A percentile compares a stretch with the other conserved stretches of the same genome.
Evolutionary conservation across 1,140 invertebrate species (phyloP).

Genomic region (Patella vulgata): DNA sequence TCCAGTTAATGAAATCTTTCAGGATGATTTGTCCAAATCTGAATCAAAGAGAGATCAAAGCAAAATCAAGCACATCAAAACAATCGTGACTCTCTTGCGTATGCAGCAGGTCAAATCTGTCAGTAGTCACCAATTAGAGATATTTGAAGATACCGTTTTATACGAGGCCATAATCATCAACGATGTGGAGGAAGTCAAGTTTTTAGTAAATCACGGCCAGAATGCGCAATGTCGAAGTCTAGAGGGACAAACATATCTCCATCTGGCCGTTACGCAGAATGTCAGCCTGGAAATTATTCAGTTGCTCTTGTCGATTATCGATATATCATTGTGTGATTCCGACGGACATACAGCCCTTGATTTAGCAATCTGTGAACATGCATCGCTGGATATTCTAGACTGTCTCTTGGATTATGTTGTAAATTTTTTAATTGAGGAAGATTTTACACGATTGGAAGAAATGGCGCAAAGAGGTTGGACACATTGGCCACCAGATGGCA

Average conservation of each 20-base stretch:
- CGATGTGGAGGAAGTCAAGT: constrained; percentile 10
- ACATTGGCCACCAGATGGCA: constrained; percentile 13
- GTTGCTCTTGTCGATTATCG: constrained; percentile 7
- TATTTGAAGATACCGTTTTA: constrained; percentile 23
- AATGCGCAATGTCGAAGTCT: constrained; percentile 5
- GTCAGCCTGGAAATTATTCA: constrained; percentile 6
- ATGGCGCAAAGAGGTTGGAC: constrained; percentile 22
- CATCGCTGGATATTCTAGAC: background rate
- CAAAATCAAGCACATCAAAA: too few relatives aligned
- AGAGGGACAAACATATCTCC: constrained; percentile 28
- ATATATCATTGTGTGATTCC: constrained; percentile 11
- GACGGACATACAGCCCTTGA: constrained; percentile 20
- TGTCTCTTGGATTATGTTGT: constrained; percentile 9
- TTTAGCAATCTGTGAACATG: constrained; percentile 3
- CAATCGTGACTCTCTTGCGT: too few relatives aligned
- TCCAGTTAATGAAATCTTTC: too few relatives aligned
- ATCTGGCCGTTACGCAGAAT: constrained; percentile 21
- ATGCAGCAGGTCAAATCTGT: too few relatives aligned
- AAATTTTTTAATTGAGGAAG: background rate
- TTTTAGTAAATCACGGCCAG: constrained; percentile 4
- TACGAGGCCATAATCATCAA: constrained; percentile 28
- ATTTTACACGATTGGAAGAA: constrained; percentile 9
- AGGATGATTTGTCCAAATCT: too few relatives aligned
- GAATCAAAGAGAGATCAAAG: too few relatives aligned
- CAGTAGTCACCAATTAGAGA: background rate